These are phyloP conservation scores for Streptopelia turtur DNA, from an alignment of 2,797 vertebrate species.

Conservation along the genomic window DNA sequence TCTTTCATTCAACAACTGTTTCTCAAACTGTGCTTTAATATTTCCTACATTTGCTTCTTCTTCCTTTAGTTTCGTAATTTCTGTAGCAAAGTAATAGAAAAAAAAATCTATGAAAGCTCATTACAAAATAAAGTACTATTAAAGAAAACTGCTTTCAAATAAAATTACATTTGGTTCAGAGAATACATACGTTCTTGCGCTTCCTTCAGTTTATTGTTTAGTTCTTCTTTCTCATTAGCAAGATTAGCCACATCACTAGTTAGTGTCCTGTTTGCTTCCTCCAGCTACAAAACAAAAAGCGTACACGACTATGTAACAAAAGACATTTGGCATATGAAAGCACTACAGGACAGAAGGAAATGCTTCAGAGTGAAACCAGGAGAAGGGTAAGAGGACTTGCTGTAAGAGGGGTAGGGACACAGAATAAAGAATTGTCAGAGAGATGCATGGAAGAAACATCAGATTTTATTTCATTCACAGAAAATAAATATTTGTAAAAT, in stretches of 20 bases:
- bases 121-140: not conserved
- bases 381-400: not conserved
- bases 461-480: not conserved
- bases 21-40: slow-evolving; percentile 91
- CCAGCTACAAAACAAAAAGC: slow-evolving; percentile 81
- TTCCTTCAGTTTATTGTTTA: slow-evolving; percentile 94
- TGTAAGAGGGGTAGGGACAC: not conserved
- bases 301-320: not conserved
- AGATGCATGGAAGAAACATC: not conserved
- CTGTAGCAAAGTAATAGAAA: slow-evolving; percentile 73
- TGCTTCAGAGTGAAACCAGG: not conserved
- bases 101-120: not conserved
- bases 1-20: slow-evolving; percentile 92
- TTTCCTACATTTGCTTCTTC: slow-evolving; percentile 87
- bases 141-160: not conserved
- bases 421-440: not conserved
- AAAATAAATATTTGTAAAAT: not conserved
- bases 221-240: slow-evolving; percentile 94
- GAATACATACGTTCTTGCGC: slow-evolving; percentile 88
- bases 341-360: not conserved
- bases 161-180: not conserved
- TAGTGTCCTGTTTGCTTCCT: slow-evolving; percentile 95
- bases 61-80: slow-evolving; percentile 86
- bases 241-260: slow-evolving; percentile 95
- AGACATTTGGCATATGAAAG: not conserved